Base-by-base conservation (phyloP, 1,140 invertebrate species). In the Pogonomyrmex californicus region DNA sequence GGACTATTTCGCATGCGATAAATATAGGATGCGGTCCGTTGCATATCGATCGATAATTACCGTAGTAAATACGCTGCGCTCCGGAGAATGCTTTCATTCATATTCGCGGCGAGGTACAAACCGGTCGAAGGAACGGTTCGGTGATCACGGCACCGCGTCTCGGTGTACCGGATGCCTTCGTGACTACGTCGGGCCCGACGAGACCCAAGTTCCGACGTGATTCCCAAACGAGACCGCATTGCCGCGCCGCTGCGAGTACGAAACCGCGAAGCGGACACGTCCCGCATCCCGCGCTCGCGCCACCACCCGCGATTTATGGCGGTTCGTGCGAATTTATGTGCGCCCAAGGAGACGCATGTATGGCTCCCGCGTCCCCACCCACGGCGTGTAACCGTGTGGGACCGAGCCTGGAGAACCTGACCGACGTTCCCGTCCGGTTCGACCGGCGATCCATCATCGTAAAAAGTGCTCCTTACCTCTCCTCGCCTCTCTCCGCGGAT, bases 301-400 rank as follows among this genome's bases (percentile, higher is more conserved):
- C 90, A 44, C 41, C 86, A 58, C 47, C 60, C 38, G 85, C 71
- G 88, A 92, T 92, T 92, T 91, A 92, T 92, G 87, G 87, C 65
- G 91, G 88, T 92, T 91, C 91, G 75, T 76, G 85, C 86, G 86
- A 92, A 92, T 92, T 91, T 92, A 92, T 92, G 92, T 86, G 89
- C 86, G 85, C 78, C 70, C 86, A 68, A 33, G 63, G 75, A 87
- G 75, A 87, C 81, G 79, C 23, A 23, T 41, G 86, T 86, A 86
- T 63, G 77, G 56, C 70, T 60, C 77, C 85, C 36, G 41, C 51
- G 75, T 66, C 83, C 87, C 71, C 76, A 71, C 71, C 86, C 85
- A 63, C 70, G 56, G 77, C 60, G 41, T 51, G 66, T 71, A 63
- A 75, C 63, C 68, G 58, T 63, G 51, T 75, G 76, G 70, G 70